Conservation (phyloP, 2,113 vertebrate genomes). For the Xiphorhynchus elegans region DNA sequence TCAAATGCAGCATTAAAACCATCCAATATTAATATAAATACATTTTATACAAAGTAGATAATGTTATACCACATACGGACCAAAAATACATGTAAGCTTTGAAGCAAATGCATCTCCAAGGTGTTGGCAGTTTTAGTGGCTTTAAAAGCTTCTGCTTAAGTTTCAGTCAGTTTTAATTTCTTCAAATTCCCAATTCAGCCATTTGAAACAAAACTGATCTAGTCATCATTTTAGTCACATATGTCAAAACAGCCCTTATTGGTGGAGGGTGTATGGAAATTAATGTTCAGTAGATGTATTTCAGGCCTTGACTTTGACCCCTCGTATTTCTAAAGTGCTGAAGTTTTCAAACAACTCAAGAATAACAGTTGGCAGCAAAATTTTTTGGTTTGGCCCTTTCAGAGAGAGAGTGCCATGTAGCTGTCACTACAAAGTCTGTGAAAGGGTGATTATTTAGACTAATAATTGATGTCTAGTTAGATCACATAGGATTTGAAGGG, state of each 20-base stretch:
- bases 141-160: neutral
- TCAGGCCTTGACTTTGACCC: neutral
- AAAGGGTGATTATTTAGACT: neutral
- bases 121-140: neutral
- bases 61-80: neutral
- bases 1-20: neutral
- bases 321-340: neutral
- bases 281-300: neutral
- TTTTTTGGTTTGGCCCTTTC: neutral
- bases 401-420: neutral
- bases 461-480: neutral
- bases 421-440: neutral
- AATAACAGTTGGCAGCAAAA: neutral
- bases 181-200: neutral
- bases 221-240: neutral
- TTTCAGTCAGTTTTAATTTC: neutral
- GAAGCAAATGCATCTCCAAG: neutral
- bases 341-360: neutral
- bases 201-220: neutral
- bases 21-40: neutral
- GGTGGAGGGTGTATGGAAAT: neutral
- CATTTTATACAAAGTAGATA: neutral
- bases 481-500: neutral
- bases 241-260: neutral
- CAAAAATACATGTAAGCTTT: neutral